A percentile compares a stretch with the other conserved stretches of the same genome.
These are phyloP conservation scores for Pygathrix nemaeus DNA, from an alignment of 2,113 vertebrate species.

Conservation along the genomic window DNA sequence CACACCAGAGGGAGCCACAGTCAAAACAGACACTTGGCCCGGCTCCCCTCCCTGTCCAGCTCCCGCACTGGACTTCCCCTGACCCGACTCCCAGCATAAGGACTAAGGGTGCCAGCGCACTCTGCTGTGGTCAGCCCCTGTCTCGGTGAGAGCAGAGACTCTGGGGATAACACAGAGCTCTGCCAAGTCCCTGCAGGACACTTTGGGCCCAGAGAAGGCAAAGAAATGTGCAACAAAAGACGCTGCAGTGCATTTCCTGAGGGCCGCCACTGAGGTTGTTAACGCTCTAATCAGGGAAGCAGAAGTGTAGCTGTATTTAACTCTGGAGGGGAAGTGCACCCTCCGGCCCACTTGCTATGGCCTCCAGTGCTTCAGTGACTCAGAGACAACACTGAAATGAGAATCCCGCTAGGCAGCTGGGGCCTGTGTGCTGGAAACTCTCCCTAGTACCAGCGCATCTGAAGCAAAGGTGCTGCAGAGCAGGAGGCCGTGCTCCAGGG, in stretches of 20 bases:
- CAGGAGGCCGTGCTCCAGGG: background rate
- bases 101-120: fast-evolving
- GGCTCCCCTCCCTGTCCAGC: background rate
- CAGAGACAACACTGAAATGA: background rate
- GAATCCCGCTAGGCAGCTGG: background rate
- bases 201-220: background rate
- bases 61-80: background rate
- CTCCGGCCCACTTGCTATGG: background rate
- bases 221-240: background rate
- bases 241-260: background rate
- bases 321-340: background rate
- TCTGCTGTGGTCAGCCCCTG: background rate
- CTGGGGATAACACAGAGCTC: background rate
- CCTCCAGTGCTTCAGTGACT: background rate
- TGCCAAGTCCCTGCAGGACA: background rate
- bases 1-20: background rate
- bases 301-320: background rate
- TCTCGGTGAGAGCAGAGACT: background rate
- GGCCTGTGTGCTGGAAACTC: background rate
- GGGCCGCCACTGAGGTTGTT: no score
- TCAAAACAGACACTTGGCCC: background rate
- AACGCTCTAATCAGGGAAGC: background rate
- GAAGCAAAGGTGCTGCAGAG: background rate
- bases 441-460: no score
- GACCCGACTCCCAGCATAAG: background rate